phyloP scores from a whole-genome alignment of 1,140 invertebrate genomes.

The Dreissena rostriformis region DNA sequence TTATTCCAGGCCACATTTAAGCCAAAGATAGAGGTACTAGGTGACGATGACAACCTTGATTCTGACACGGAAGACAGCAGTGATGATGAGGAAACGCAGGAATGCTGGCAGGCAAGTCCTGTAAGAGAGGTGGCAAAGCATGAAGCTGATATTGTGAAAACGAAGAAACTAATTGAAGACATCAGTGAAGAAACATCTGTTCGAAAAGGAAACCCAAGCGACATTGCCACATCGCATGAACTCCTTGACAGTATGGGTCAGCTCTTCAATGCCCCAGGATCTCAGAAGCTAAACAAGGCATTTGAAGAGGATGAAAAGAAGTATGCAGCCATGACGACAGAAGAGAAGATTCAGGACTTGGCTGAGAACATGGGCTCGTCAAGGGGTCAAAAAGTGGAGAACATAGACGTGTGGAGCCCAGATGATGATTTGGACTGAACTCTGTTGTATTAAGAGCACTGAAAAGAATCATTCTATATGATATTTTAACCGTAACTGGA shows the following conservation, averaged over 20 bases:
- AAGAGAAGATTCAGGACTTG: slow-evolving; percentile 60
- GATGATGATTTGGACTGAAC: slow-evolving; percentile 49
- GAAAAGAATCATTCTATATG: too few relatives aligned
- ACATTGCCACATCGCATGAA: neutral
- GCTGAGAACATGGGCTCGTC: slow-evolving; percentile 55
- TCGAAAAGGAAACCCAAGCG: neutral
- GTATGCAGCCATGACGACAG: slow-evolving; percentile 39
- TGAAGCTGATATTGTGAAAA: slow-evolving; percentile 34
- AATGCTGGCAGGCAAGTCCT: slow-evolving; percentile 1
- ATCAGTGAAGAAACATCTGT: neutral
- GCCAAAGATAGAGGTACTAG: slow-evolving; percentile 62
- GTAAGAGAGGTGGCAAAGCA: neutral
- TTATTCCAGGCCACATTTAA: slow-evolving; percentile 42
- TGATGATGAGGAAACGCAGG: neutral
- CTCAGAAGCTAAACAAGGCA: slow-evolving; percentile 49
- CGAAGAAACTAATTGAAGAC: slow-evolving; percentile 45
- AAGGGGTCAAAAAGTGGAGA: neutral
- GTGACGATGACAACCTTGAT: slow-evolving; percentile 54
- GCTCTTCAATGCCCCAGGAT: slow-evolving; percentile 31
- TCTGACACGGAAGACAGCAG: slow-evolving; percentile 23
- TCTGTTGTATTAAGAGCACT: too few relatives aligned
- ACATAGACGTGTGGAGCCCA: slow-evolving; percentile 39
- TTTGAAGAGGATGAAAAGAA: slow-evolving; percentile 49
- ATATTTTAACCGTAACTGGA: too few relatives aligned
- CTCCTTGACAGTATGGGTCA: slow-evolving; percentile 13